Conservation (phyloP, 2,797 vertebrate species). For the Cuculus canorus region DNA sequence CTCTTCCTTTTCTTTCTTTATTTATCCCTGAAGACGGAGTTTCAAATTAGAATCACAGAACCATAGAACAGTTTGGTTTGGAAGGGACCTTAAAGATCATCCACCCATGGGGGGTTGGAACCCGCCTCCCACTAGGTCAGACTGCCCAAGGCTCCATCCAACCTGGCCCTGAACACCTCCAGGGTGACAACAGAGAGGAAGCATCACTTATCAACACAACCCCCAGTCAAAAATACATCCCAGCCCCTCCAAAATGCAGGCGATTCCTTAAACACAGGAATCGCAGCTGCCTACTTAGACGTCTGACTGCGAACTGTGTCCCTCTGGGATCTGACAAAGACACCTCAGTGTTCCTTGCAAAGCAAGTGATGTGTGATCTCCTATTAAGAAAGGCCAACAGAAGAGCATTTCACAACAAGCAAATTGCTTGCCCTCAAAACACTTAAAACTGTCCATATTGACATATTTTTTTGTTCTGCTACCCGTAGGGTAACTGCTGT, state of each 20-base stretch:
- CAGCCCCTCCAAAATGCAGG: background rate
- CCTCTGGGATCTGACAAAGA: background rate
- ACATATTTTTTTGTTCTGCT: background rate
- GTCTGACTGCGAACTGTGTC: background rate
- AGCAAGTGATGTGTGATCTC: background rate
- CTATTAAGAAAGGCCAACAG: background rate
- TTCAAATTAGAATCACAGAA: background rate
- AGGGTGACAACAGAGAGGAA: background rate
- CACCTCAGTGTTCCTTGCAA: background rate
- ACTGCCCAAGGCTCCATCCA: too few species aligned
- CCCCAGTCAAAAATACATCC: background rate
- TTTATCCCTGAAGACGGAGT: background rate
- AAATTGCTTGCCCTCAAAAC: background rate
- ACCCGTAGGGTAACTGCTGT: background rate
- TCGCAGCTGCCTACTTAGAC: background rate
- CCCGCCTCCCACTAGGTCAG: too few species aligned
- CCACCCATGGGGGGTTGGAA: too few species aligned
- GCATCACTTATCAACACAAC: background rate
- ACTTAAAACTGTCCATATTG: background rate
- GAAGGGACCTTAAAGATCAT: too few species aligned
- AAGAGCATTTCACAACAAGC: background rate
- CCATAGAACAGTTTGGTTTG: too few species aligned
- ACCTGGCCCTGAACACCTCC: too few species aligned
- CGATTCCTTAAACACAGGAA: background rate
- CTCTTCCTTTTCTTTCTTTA: background rate